Evolutionary conservation across 2,888 invertebrate genomes (phyloP), one percentile per base, ranked within the genome.

Genomic region (Drosophila sordidula): DNA sequence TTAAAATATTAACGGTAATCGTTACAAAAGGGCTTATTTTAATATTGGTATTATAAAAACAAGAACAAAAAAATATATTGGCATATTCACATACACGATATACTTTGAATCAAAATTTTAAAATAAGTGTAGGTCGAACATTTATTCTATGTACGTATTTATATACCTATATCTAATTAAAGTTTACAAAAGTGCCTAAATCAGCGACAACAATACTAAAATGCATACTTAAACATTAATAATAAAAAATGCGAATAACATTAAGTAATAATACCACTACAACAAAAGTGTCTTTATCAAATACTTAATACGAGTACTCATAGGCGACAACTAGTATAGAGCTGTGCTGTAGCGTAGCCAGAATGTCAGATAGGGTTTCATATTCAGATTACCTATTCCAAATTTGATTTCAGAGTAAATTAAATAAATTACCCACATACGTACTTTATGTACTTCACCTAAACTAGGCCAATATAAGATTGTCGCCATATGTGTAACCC

Each of bases 171-270:
- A 56, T 55, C 39, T 51, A 45, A 74, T 42, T 61, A 55, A 50
- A 55, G 52, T 71, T 78, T 76, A 74, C 70, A 58, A 71, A 82
- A 86, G 86, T 86, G 89, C 87, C 88, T 83, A 82, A 47, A 77
- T 67, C 59, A 54, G 71, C 56, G 47, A 62, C 29, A 63, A 73
- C 46, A 65, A 69, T 46, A 62, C 47, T 59, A 61, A 47, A 54
- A 32, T 62, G 18, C 41, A 50, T 55, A 57, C 38, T 62, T 47
- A 46, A 44, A 52, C 6, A 66, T 45, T 68, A 41, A 51, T 34
- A 16, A n/a, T 18, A 22, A 52, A 57, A 45, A 46, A 47, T 65
- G 34, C 36, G 6, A 63, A 54, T 12, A 44, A 16, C 25, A 49
- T 16, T 26, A 49, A 59, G 36, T 41, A 56, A 14, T 36, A 47